A percentile compares a stretch with the other conserved stretches of the same genome.
These are phyloP conservation scores for Diacarnus erythraeanus DNA, from an alignment of 37 sponge, comb jelly and placozoan species.

Conservation along the genomic window DNA sequence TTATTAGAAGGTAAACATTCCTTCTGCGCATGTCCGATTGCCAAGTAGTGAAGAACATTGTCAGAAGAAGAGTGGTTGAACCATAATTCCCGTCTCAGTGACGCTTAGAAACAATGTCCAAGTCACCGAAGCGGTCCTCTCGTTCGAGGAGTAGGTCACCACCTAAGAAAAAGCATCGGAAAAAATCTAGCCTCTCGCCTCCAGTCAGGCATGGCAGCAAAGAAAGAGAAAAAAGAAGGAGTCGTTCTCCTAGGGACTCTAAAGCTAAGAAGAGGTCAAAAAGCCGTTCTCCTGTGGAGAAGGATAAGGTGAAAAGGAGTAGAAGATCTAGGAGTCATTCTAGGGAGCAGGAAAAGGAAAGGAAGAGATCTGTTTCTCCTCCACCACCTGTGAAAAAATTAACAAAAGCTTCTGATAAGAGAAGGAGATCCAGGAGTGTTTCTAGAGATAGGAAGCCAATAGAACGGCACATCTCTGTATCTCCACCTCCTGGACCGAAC, in stretches of 20 bases:
- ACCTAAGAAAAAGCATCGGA: slow-evolving; percentile 11
- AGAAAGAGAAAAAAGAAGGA: neutral
- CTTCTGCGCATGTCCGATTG: slow-evolving; percentile 27
- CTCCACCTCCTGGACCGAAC: neutral
- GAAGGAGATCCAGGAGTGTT: slow-evolving; percentile 21
- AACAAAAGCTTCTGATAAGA: neutral
- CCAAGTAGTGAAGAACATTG: neutral
- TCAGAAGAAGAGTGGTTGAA: neutral
- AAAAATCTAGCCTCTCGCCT: slow-evolving; percentile 29
- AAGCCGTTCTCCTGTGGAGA: slow-evolving; percentile 15
- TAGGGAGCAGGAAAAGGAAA: neutral
- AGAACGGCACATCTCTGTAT: neutral
- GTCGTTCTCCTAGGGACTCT: slow-evolving; percentile 18
- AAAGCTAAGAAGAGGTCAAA: slow-evolving; percentile 1
- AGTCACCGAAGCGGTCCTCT: slow-evolving; percentile 29
- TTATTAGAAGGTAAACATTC: neutral
- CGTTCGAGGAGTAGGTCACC: slow-evolving; percentile 55
- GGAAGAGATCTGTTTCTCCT: neutral
- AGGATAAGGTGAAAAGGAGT: neutral
- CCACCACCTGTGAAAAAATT: neutral
- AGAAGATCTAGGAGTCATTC: slow-evolving; percentile 32
- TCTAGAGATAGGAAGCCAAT: slow-evolving; percentile 8
- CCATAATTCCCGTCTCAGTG: neutral
- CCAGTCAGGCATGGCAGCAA: neutral
- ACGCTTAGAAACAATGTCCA: slow-evolving; percentile 21